Evolutionary conservation across 2,113 vertebrate genomes (phyloP).

Genomic region (Gorilla gorilla): DNA sequence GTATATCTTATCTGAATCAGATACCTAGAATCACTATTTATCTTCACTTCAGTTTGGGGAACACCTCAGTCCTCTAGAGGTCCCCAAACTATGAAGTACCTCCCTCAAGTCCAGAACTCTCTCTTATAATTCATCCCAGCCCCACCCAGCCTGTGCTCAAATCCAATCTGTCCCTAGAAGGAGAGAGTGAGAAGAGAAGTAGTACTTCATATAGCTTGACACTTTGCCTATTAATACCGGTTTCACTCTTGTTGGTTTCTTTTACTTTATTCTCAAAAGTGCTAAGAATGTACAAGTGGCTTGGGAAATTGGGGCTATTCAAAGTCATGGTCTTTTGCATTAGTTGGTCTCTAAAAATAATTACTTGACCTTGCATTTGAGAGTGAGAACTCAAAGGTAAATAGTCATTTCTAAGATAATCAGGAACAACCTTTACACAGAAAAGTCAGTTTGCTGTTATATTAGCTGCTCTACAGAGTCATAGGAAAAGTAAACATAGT

Average conservation of each 20-base stretch:
- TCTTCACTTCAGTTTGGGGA: not conserved
- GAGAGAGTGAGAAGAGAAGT: not conserved
- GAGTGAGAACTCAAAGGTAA: not conserved
- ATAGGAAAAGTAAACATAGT: not conserved
- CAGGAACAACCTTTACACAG: not conserved
- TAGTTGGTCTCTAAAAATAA: constrained; percentile 45
- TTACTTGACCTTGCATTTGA: constrained; percentile 31
- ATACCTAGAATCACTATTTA: not conserved
- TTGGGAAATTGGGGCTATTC: not conserved
- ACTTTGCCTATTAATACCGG: not conserved
- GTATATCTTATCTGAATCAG: not conserved
- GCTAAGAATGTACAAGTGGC: not conserved
- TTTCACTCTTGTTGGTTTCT: not conserved
- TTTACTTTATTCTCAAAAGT: not conserved
- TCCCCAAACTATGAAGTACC: not conserved
- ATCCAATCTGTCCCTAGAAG: not conserved
- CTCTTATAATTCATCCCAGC: not conserved
- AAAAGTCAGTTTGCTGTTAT: constrained; percentile 23
- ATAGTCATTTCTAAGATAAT: not conserved
- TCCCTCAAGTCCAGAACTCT: not conserved
- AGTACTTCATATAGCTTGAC: not conserved
- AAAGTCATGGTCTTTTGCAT: not conserved
- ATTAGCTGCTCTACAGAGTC: not conserved
- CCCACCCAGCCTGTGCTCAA: not conserved
- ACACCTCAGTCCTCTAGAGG: not conserved